These are phyloP conservation scores for Podotricha telesiphe DNA, from an alignment of 2,888 invertebrate species.

Conservation along the genomic window DNA sequence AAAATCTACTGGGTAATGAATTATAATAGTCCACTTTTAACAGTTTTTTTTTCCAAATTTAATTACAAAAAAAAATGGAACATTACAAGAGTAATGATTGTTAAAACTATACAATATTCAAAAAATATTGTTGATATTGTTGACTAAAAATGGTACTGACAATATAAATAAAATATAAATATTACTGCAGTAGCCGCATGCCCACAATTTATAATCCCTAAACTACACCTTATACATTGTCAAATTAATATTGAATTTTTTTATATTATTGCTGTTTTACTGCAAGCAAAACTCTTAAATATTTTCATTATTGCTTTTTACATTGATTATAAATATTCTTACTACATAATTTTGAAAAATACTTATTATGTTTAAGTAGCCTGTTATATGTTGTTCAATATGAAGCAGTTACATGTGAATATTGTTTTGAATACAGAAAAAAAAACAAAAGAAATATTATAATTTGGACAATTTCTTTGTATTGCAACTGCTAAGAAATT, in stretches of 20 bases:
- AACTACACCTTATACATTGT: slow-evolving; percentile 38
- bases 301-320: slow-evolving; percentile 58
- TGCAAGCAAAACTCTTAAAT: slow-evolving; percentile 45
- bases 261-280: slow-evolving; percentile 54
- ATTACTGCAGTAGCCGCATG: slow-evolving; percentile 47
- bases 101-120: neutral
- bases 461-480: neutral
- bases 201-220: slow-evolving; percentile 48
- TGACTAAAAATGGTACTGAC: slow-evolving; percentile 1
- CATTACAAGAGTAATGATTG: slow-evolving; percentile 9
- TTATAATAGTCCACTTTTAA: neutral
- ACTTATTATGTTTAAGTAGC: neutral
- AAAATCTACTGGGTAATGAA: slow-evolving; percentile 39
- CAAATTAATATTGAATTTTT: slow-evolving; percentile 39
- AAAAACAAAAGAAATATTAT: neutral
- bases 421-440: neutral
- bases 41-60: neutral
- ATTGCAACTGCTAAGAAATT: slow-evolving; percentile 45
- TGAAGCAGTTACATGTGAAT: neutral
- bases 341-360: neutral
- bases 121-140: slow-evolving; percentile 9
- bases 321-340: slow-evolving; percentile 12
- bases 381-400: neutral
- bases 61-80: neutral
- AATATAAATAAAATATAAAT: slow-evolving; percentile 11